Base-by-base conservation (phyloP, 2,888 invertebrate species). In the Drosophila sordidula region DNA sequence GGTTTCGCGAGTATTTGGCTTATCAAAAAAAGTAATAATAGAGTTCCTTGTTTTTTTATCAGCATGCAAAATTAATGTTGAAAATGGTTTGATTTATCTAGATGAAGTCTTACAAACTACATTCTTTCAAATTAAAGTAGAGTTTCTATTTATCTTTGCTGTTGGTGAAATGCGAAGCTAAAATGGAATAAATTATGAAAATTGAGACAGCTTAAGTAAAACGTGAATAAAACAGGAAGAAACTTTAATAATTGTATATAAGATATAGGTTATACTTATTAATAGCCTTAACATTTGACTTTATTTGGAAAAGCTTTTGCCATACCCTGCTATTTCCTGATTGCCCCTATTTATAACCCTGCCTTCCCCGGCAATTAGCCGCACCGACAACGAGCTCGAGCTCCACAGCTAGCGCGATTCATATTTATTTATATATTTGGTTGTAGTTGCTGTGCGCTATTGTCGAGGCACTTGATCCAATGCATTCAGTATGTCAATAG, bases 401-500 rank as follows among this genome's bases (percentile, higher is more conserved):
- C 16, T n/a, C n/a, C 29, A 45, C 12, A 39, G 36, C 46, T 54
- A 36, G 49, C 57, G 55, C 66, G 65, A 78, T 69, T 69, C 56
- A 59, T 62, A 64, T 65, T 55, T 51, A 42, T 80, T 51, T 70
- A 54, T 80, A 70, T 71, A 72, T 75, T 59, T 71, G 63, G 70
- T 66, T 67, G 61, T 61, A 64, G 63, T 57, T 22, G 70, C 39
- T 62, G 56, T 46, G 68, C 75, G 64, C 76, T 61, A 65, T 81
- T 78, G 81, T 79, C 67, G 55, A 47, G 70, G 38, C 69, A 78
- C 85, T 83, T 83, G 85, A 85, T 85, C 71, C 69, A 69, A 63
- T 78, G 83, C 68, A 66, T 77, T 74, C 70, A 78, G 85, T 83
- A 52, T 85, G 85, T 85, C 85, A 85, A 83, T 85, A 80, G 34